Evolutionary conservation across 2,113 vertebrate genomes (phyloP), one percentile per base, ranked within the genome.

Genomic region (Emydocephalus ijimae): DNA sequence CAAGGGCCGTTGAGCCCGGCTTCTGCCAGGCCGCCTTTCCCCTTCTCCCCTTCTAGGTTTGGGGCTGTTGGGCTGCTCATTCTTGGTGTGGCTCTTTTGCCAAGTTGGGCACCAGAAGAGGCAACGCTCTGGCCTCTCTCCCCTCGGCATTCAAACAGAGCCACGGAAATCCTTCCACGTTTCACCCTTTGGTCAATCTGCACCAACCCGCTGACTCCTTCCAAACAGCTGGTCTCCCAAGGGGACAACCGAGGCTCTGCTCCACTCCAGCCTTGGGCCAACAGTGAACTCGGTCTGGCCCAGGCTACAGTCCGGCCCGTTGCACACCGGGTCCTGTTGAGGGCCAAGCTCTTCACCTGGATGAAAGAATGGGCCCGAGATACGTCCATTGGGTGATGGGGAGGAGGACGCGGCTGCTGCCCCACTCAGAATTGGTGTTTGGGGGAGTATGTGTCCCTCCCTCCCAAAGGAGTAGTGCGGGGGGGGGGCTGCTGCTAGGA

Each of bases 321-420:
- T 10, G 64, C 29, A 0, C 9, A 5, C 9, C 11, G 18, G 21
- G 54, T 15, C 81, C 39, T 0, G 11, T 93, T 92, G 93, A 21
- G 23, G 1, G 88, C 15, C 54, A 3, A 88, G 26, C 4, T 23
- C 45, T 21, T 5, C 12, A 5, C 29, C 55, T 23, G 14, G 91
- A 91, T 50, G 29, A 50, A 52, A 92, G 95, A 85, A 15, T 89
- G 93, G 92, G 94, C 94, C 95, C 89, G 87, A 94, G 29, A 91
- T n/a, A 93, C 92, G 93, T 43, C 74, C 95, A 92, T 57, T 92
- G 48, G 90, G 94, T 95, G 94, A 95, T 89, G 69, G 39, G 1
- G 20, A 94, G 92, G 93, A 1, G 48, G 48, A 5, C 5, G 45
- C 45, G 5, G 5, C 69, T 5, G 52, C 43, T 6, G 15, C 56